Evolutionary conservation across 1,140 invertebrate genomes (phyloP).

Genomic region (Drosophila nannoptera): DNA sequence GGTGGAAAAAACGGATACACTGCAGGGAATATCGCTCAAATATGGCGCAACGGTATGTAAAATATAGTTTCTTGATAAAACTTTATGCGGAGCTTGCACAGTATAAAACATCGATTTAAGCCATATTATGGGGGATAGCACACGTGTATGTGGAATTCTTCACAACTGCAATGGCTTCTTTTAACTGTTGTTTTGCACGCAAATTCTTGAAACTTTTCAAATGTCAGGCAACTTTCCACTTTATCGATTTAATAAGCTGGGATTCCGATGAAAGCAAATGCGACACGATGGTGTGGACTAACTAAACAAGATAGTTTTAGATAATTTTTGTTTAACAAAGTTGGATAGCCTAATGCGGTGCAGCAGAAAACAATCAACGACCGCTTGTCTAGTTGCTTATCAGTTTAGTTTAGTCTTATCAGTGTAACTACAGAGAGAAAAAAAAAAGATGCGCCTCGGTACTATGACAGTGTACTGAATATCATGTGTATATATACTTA

Average conservation of each 20-base stretch:
- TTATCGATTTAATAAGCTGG: constrained; percentile 66
- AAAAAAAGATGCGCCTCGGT: constrained; percentile 49
- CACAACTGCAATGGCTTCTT: constrained; percentile 37
- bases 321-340: not conserved
- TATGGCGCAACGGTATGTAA: constrained; percentile 92
- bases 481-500: constrained; percentile 49
- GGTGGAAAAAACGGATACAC: constrained; percentile 89
- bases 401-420: constrained; percentile 42
- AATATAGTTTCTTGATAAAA: not conserved
- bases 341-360: not conserved
- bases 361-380: constrained; percentile 11
- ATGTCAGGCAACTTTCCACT: constrained; percentile 47
- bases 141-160: not conserved
- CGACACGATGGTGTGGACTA: constrained; percentile 8
- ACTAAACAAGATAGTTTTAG: constrained; percentile 34
- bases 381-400: constrained; percentile 44
- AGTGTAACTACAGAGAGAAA: constrained; percentile 12
- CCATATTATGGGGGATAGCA: not conserved
- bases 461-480: constrained; percentile 56
- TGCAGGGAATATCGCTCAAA: constrained; percentile 94
- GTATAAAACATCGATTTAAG: not conserved
- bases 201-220: constrained; percentile 19
- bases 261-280: not conserved
- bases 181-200: constrained; percentile 23
- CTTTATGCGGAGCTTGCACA: not conserved